Percentiles rank a stretch among this genome's conserved stretches.
These are phyloP conservation scores for Platanista minor DNA, from an alignment of 2,113 vertebrate genomes.

Conservation along the genomic window DNA sequence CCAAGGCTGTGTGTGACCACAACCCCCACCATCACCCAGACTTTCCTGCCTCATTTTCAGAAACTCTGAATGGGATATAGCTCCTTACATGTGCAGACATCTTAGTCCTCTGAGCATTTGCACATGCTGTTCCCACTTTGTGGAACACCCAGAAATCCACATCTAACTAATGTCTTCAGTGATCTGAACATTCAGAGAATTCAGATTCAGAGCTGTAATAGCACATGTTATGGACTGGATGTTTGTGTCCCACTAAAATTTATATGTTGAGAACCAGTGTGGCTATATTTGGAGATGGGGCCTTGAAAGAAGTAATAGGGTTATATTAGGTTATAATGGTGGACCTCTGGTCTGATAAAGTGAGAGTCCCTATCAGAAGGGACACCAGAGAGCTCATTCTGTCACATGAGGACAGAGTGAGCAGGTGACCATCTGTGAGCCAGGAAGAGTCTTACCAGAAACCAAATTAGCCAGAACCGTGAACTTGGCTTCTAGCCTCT, in stretches of 20 bases:
- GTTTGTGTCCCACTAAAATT: neutral
- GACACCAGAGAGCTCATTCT: neutral
- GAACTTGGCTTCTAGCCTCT: neutral
- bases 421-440: neutral
- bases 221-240: neutral
- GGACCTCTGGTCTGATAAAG: neutral
- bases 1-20: neutral
- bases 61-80: neutral
- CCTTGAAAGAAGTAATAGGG: neutral
- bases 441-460: neutral
- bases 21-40: neutral
- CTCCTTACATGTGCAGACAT: neutral
- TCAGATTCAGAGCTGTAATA: neutral
- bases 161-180: neutral
- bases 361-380: neutral
- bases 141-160: neutral
- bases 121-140: neutral
- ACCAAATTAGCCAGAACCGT: neutral
- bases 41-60: neutral
- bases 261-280: neutral
- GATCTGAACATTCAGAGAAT: neutral
- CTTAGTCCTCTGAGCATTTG: neutral
- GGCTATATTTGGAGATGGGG: neutral
- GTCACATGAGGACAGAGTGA: neutral
- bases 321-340: neutral